These are phyloP conservation scores for Enteromius argenteus DNA, from an alignment of 2,797 vertebrate genomes.

Conservation along the genomic window DNA sequence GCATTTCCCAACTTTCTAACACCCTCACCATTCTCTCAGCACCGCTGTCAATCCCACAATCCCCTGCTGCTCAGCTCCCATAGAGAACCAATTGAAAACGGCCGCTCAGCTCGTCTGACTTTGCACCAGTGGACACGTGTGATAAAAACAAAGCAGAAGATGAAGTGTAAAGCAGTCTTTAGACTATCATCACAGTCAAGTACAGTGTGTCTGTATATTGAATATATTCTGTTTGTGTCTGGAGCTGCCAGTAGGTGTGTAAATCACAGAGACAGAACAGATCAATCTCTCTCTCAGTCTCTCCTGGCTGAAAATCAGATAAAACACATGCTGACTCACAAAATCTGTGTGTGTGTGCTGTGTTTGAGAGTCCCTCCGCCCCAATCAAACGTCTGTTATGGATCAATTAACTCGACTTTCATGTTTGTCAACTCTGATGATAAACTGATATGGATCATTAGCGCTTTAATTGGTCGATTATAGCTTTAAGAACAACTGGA, in stretches of 20 bases:
- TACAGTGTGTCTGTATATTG: constrained; percentile 28
- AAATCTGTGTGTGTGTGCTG: constrained; percentile 2
- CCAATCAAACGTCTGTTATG: constrained; percentile 16
- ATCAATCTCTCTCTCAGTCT: constrained; percentile 2
- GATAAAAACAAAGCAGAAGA: constrained; percentile 35
- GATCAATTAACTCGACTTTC: constrained; percentile 48
- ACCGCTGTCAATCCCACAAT: constrained; percentile 7
- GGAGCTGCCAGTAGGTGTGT: constrained; percentile 28
- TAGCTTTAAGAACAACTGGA: constrained; percentile 5
- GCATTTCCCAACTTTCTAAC: not conserved
- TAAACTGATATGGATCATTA: constrained; percentile 26
- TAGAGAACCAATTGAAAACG: constrained; percentile 11
- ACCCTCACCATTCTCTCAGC: not conserved
- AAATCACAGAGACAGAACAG: constrained; percentile 14
- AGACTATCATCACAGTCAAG: constrained; percentile 15
- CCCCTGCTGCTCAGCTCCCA: constrained; percentile 23
- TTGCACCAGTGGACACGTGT: constrained; percentile 54
- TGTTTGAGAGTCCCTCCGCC: not conserved
- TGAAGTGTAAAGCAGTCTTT: constrained; percentile 34
- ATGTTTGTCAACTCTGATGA: constrained; percentile 43
- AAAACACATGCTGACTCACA: constrained; percentile 27
- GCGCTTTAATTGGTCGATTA: constrained; percentile 27
- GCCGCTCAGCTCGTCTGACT: constrained; percentile 12
- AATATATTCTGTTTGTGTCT: constrained; percentile 20
- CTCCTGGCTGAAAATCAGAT: constrained; percentile 16